Base-by-base conservation (phyloP, 2,797 vertebrate genomes). In the Acipenser transmontanus region DNA sequence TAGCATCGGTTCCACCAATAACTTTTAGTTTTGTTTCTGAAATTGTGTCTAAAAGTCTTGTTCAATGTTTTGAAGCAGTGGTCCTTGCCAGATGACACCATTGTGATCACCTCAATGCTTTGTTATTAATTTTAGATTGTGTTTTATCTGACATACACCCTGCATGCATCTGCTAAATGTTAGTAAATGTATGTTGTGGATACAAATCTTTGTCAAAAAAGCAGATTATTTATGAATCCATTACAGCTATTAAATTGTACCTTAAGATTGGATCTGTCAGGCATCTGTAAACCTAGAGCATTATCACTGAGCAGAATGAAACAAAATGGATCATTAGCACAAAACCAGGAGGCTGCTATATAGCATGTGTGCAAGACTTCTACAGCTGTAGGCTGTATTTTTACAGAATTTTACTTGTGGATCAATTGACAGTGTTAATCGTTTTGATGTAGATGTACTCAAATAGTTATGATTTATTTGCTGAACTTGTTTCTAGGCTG, bases 291-390 rank as follows among this genome's bases (percentile, higher is more conserved):
- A 57, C 12, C 11, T 57, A 57, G 6, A n/a, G 54, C 54, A 57
- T n/a, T 57, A n/a, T 14, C 54, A n/a, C 54, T 57, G 54, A 57
- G 54, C 11, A 57, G 12, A 57, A 57, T 57, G 12, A 57, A 57
- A 57, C 54, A 7, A 11, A 57, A 57, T 57, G 54, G 54, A 13
- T 13, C 54, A 57, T 57, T 57, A 57, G 54, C 12, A 13, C 7
- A 11, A 52, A 52, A 52, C 8, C 2, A 52, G 6, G 8, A 57
- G 11, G 9, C 12, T 57, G 10, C 7, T 7, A 57, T n/a, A n/a
- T 34, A 57, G 12, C 12, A 57, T 57, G 14, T 12, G 14, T 57
- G 34, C 34, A 57, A 57, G 6, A 57, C 11, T n/a, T 57, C 54
- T 13, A 1, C 14, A 13, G 11, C 54, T 57, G 7, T 57, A 10